These are phyloP conservation scores for Brienomyrus brachyistius DNA, from an alignment of 2,113 vertebrate species.

Conservation along the genomic window DNA sequence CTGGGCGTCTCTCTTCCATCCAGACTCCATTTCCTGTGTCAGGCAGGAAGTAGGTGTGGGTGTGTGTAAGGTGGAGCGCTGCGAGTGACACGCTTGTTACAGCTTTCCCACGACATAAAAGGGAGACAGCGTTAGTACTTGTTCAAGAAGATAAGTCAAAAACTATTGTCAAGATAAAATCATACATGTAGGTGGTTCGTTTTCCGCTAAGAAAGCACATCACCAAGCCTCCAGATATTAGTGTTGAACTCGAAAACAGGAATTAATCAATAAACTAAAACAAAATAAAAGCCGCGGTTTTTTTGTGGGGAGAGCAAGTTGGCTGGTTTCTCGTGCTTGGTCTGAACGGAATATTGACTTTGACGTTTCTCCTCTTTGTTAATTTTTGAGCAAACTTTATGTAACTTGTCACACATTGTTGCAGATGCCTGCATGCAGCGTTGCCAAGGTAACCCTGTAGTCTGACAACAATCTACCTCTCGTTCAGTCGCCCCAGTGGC, in stretches of 20 bases:
- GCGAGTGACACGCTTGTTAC: background rate
- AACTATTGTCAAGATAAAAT: background rate
- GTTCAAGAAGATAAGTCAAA: background rate
- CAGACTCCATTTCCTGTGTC: background rate
- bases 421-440: background rate
- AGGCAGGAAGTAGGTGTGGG: background rate
- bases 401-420: background rate
- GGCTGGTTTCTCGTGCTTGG: background rate
- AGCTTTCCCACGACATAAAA: background rate
- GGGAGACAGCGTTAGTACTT: background rate
- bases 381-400: background rate
- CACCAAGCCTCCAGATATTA: background rate
- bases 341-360: background rate
- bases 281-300: background rate
- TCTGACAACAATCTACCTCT: constrained; percentile 10
- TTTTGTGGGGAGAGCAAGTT: background rate
- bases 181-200: background rate
- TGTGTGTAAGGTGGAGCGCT: background rate
- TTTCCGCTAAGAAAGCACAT: background rate
- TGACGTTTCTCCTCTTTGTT: background rate
- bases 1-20: too few species aligned
- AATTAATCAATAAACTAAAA: background rate
- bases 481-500: background rate
- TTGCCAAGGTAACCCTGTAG: background rate
- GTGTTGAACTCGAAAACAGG: background rate